A percentile compares a stretch with the other conserved stretches of the same genome.
Conservation (phyloP, 2,797 vertebrate species). For the Danio aesculapii region DNA sequence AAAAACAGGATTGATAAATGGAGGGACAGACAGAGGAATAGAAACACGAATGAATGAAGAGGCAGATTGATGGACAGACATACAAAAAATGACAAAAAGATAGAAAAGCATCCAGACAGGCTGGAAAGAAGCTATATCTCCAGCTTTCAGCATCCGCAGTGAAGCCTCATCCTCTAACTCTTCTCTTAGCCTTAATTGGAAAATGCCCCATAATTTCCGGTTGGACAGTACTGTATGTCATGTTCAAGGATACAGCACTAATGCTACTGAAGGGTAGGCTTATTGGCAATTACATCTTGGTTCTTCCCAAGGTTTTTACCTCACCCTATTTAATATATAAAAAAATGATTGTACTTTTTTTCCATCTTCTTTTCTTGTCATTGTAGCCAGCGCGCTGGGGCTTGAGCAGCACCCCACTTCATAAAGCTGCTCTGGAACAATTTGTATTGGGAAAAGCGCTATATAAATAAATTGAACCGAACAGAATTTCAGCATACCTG, state of each 20-base stretch:
- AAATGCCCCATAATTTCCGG: background rate
- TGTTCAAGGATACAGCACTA: conserved; percentile 6
- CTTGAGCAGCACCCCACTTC: background rate
- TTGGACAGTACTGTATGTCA: background rate
- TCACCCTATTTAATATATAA: background rate
- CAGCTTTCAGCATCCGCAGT: background rate
- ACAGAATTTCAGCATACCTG: conserved; percentile 6
- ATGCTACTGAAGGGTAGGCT: background rate
- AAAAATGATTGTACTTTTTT: background rate
- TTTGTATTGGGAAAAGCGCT: background rate
- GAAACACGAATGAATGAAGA: background rate
- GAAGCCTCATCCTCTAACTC: background rate
- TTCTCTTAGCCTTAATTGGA: background rate
- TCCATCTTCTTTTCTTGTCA: background rate
- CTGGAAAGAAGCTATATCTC: background rate
- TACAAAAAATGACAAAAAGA: rapidly evolving
- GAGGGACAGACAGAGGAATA: background rate
- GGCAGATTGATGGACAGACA: background rate
- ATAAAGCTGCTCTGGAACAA: background rate
- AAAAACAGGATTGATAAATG: background rate
- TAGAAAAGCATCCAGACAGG: background rate
- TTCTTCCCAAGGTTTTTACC: conserved; percentile 1
- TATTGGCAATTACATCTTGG: background rate
- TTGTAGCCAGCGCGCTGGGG: background rate
- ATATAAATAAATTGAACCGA: conserved; percentile 11